Percentiles rank a stretch among this genome's conserved stretches.
phyloP scores from a whole-genome alignment of 2,113 vertebrate species.

The Leucosticte australis region DNA sequence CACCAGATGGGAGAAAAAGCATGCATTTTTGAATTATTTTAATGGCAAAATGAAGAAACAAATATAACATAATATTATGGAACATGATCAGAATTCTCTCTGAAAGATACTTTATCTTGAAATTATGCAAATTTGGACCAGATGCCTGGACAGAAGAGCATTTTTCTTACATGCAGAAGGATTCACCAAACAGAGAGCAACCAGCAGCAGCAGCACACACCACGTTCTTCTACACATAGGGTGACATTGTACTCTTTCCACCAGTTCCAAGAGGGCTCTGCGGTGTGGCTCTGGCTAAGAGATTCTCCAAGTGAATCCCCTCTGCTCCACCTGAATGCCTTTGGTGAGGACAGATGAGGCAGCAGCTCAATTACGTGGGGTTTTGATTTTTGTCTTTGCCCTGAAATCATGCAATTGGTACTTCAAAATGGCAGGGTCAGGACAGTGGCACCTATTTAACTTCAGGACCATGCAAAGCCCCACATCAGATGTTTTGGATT shows the following conservation, averaged over 20 bases:
- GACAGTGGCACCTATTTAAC: not conserved
- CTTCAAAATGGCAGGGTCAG: not conserved
- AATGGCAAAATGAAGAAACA: not conserved
- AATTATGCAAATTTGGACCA: not conserved
- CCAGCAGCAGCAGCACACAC: not conserved
- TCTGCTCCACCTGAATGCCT: not conserved
- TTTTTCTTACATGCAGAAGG: not conserved
- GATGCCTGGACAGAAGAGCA: not conserved
- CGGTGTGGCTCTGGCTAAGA: not conserved
- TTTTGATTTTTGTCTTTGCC: not conserved
- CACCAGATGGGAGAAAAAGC: not conserved
- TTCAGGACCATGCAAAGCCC: not conserved
- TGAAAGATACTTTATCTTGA: not conserved
- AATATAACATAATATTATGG: rapidly evolving
- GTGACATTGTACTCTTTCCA: not conserved
- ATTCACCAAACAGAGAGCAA: not conserved
- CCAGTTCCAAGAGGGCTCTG: not conserved
- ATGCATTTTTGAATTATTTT: not conserved
- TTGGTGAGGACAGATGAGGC: not conserved
- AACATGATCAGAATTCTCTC: not conserved
- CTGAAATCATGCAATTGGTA: not conserved
- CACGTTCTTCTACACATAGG: rapidly evolving
- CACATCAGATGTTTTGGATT: not conserved
- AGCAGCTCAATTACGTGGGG: rapidly evolving
- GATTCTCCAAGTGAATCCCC: not conserved